Evolutionary conservation across 92 coral and sea anemone species (phyloP), one percentile per base, ranked within the genome.

Genomic region (Porites evermanni): DNA sequence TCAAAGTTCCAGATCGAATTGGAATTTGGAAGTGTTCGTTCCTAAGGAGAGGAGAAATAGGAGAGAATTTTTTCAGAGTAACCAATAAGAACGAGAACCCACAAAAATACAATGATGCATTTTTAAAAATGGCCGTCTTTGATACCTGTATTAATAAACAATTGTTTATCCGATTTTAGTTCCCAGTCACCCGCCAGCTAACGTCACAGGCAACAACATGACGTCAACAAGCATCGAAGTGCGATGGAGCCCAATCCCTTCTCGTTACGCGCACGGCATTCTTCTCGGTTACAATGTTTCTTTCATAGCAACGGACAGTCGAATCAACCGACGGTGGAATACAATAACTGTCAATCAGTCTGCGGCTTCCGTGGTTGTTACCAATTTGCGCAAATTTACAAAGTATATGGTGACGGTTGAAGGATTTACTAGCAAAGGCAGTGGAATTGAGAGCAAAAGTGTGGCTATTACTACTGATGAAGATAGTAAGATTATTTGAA

Each of bases 211-310:
- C 38, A 69, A 83, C 86, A 95, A 95, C 65, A 88, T 91, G 7
- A 95, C 97, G 73, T 97, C 99, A 13, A 95, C 97, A 64, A 90
- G 97, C 82, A 90, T 97, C 64, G 66, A 17, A 29, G 84, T 95
- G 56, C 84, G 88, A 0, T 97, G 99, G 99, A 64, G 85, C 67
- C 89, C 88, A 74, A 87, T 97, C 44, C 88, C 94, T 0, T 61
- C 74, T 38, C 84, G 82, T 13, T 87, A 84, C 21, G 84, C 83
- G 13, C 90, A 90, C 58, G 99, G 99, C 6, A 71, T 91, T 56
- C 90, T 97, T 23, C 91, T 58, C 23, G 99, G 95, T 29, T 97
- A 97, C 67, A 84, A 68, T 24, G 68, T 97, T n/a, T 87, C 84
- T 81, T 95, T 83, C 84, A 63, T 78, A 76, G 80, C 89, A 23